These are phyloP conservation scores for Sesia apiformis DNA, from an alignment of 2,888 invertebrate genomes.

Conservation along the genomic window DNA sequence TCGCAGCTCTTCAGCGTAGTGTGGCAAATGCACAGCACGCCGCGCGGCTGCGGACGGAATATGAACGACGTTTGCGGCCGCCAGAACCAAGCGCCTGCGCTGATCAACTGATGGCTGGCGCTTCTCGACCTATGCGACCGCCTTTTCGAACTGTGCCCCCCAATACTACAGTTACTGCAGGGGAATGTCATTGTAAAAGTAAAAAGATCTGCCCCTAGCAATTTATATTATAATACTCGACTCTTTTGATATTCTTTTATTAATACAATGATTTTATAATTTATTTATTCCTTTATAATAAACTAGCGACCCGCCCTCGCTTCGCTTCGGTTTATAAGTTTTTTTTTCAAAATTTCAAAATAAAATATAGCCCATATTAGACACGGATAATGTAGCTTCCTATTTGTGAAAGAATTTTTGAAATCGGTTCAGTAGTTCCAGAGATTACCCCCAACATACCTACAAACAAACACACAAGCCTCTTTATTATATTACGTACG, in stretches of 20 bases:
- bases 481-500: no score
- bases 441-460: no score
- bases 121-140: constrained; percentile 30
- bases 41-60: constrained; percentile 32
- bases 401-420: no score
- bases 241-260: constrained; percentile 19
- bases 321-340: no score
- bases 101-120: constrained; percentile 32
- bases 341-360: no score
- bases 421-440: no score
- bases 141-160: constrained; percentile 23
- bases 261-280: constrained; percentile 4
- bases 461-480: no score
- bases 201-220: constrained; percentile 25
- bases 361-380: no score
- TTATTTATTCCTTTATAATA: constrained; percentile 1
- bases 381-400: no score
- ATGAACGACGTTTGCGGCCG: constrained; percentile 33
- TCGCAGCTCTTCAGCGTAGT: constrained; percentile 43
- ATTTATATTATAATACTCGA: constrained; percentile 42
- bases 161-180: background rate
- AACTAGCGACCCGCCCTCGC: no score
- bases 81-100: constrained; percentile 26
- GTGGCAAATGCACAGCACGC: constrained; percentile 40
- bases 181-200: constrained; percentile 21